These are phyloP conservation scores for Embidobia sp. DNA, from an alignment of 2,888 invertebrate species.

Conservation along the genomic window DNA sequence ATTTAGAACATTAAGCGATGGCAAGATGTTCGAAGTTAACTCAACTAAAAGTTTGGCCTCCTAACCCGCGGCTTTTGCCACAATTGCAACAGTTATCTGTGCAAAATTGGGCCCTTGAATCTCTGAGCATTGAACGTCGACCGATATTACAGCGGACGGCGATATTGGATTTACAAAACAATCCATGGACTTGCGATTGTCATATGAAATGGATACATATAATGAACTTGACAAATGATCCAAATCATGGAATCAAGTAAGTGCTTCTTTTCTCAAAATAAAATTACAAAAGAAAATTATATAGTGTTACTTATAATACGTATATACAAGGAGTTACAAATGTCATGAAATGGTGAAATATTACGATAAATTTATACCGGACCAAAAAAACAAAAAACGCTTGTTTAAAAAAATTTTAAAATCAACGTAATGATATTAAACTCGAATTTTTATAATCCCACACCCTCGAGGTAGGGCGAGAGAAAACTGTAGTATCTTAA, in stretches of 20 bases:
- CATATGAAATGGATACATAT: constrained; percentile 83
- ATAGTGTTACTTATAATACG: too few relatives aligned
- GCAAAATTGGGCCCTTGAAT: constrained; percentile 81
- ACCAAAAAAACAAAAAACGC: too few relatives aligned
- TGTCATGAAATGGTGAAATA: too few relatives aligned
- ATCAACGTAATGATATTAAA: too few relatives aligned
- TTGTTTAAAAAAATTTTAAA: too few relatives aligned
- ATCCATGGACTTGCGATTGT: constrained; percentile 87
- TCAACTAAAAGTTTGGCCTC: constrained; percentile 82
- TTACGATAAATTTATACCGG: too few relatives aligned
- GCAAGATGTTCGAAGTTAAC: constrained; percentile 83
- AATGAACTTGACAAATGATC: constrained; percentile 80
- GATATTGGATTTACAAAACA: constrained; percentile 84
- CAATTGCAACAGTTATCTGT: constrained; percentile 82
- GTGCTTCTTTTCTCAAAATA: background rate
- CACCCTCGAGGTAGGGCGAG: too few relatives aligned
- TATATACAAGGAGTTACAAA: background rate
- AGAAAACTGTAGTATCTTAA: too few relatives aligned
- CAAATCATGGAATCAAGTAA: constrained; percentile 82
- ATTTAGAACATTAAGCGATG: constrained; percentile 84
- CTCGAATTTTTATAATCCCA: too few relatives aligned
- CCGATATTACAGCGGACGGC: constrained; percentile 82
- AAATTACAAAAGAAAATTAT: too few relatives aligned
- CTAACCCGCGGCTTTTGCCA: constrained; percentile 80
- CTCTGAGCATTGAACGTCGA: constrained; percentile 79